Evolutionary conservation across 2,113 vertebrate genomes (phyloP).

Genomic region (Plotosus lineatus): DNA sequence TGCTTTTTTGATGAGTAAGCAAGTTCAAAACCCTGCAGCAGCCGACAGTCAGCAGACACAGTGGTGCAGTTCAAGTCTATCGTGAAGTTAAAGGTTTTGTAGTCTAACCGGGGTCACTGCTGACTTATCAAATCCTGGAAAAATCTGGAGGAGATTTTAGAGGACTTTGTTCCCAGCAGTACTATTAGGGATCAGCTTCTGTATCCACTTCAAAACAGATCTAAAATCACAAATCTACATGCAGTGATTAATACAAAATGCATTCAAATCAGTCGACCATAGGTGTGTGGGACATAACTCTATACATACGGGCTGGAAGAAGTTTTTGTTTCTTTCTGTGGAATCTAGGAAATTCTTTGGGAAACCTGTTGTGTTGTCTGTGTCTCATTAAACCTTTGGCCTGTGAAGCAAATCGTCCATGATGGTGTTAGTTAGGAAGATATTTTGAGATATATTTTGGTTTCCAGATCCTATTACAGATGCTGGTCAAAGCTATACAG

Average conservation of each 20-base stretch:
- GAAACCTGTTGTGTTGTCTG: not conserved
- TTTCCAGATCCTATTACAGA: conserved; percentile 30
- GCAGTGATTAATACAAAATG: conserved; percentile 13
- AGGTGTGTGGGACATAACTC: not conserved
- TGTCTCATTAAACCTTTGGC: not conserved
- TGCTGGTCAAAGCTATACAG: conserved; percentile 32
- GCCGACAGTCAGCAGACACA: not conserved
- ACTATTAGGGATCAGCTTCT: conserved; percentile 53
- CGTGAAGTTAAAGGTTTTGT: conserved; percentile 4
- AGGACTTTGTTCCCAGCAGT: conserved; percentile 2
- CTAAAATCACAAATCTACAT: not conserved
- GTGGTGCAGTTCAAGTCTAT: not conserved
- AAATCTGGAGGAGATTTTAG: conserved; percentile 13
- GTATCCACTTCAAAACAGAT: conserved; percentile 29
- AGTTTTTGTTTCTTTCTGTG: not conserved
- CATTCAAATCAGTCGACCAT: not conserved
- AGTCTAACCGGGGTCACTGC: conserved; percentile 33
- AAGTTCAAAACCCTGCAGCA: not conserved
- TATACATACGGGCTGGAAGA: not conserved
- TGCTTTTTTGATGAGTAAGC: conserved; percentile 26
- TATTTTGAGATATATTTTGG: conserved; percentile 28
- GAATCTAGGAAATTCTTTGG: not conserved
- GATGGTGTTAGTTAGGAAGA: not conserved
- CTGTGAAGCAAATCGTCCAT: not conserved
- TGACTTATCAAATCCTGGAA: conserved; percentile 7